Evolutionary conservation across 2,797 vertebrate species (phyloP).

Genomic region (Limosa lapponica): DNA sequence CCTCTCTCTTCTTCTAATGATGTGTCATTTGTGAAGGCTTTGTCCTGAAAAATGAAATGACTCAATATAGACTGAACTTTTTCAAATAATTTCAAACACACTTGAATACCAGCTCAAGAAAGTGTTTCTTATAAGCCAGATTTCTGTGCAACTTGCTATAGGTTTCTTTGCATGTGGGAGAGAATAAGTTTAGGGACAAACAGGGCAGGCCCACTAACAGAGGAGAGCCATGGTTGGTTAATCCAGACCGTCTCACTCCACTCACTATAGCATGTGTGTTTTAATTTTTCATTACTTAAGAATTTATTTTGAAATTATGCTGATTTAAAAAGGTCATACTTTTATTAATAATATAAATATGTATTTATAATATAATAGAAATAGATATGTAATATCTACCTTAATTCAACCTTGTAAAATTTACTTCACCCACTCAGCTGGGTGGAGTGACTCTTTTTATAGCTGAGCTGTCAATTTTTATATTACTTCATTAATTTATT

Average conservation of each 20-base stretch:
- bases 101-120: background rate
- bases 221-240: background rate
- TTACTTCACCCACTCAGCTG: slow-evolving; percentile 55
- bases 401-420: slow-evolving; percentile 49
- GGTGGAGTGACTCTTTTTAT: slow-evolving; percentile 55
- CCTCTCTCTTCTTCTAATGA: too few species aligned
- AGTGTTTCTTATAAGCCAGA: background rate
- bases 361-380: too few species aligned
- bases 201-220: background rate
- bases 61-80: background rate
- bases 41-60: background rate
- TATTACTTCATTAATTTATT: slow-evolving; percentile 55
- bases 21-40: background rate
- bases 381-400: too few species aligned
- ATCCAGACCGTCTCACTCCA: background rate
- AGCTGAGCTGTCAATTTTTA: slow-evolving; percentile 54
- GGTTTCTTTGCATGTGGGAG: background rate
- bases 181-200: background rate
- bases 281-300: slow-evolving; percentile 34
- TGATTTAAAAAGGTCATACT: slow-evolving; percentile 48
- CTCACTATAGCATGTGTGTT: background rate
- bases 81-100: background rate
- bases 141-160: background rate
- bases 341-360: too few species aligned
- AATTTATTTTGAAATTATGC: slow-evolving; percentile 48